These are phyloP conservation scores for Drosophila jambulina DNA, from an alignment of 1,140 invertebrate genomes.

Conservation along the genomic window DNA sequence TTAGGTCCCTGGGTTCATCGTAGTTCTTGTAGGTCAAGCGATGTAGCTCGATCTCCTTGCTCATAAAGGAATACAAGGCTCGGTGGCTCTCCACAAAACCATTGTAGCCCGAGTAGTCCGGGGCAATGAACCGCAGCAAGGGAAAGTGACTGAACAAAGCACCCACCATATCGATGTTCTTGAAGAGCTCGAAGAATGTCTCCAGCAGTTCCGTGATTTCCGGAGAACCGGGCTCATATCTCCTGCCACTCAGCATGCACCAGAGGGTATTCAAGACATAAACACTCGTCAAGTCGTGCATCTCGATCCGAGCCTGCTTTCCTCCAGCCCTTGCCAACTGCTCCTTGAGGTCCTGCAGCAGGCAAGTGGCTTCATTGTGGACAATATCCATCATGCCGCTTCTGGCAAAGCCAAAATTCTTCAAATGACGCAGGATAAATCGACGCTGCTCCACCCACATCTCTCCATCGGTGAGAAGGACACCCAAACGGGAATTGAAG, in stretches of 20 bases:
- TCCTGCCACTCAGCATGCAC: slow-evolving; percentile 93
- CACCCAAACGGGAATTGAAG: slow-evolving; percentile 88
- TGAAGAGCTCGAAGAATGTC: slow-evolving; percentile 89
- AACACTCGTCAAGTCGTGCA: slow-evolving; percentile 90
- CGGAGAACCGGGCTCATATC: slow-evolving; percentile 89
- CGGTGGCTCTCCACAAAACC: slow-evolving; percentile 89
- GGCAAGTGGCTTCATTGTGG: slow-evolving; percentile 88
- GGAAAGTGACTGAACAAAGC: slow-evolving; percentile 92
- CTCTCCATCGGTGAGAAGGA: slow-evolving; percentile 90
- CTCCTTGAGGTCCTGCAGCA: slow-evolving; percentile 87
- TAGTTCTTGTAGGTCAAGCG: slow-evolving; percentile 88
- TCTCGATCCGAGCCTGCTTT: slow-evolving; percentile 86
- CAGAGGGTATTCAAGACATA: slow-evolving; percentile 94
- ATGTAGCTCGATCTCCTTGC: slow-evolving; percentile 91
- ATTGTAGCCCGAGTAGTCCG: slow-evolving; percentile 91
- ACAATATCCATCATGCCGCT: slow-evolving; percentile 90
- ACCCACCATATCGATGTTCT: slow-evolving; percentile 91
- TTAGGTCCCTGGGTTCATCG: slow-evolving; percentile 91
- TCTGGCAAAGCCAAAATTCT: slow-evolving; percentile 93
- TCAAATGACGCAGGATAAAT: slow-evolving; percentile 91
- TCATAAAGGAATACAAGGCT: slow-evolving; percentile 90
- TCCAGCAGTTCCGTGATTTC: slow-evolving; percentile 89
- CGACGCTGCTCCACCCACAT: slow-evolving; percentile 93
- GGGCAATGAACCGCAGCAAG: slow-evolving; percentile 90
- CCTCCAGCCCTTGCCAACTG: slow-evolving; percentile 83